phyloP scores from a whole-genome alignment of 2,888 invertebrate species.

The Saturnia japonica region DNA sequence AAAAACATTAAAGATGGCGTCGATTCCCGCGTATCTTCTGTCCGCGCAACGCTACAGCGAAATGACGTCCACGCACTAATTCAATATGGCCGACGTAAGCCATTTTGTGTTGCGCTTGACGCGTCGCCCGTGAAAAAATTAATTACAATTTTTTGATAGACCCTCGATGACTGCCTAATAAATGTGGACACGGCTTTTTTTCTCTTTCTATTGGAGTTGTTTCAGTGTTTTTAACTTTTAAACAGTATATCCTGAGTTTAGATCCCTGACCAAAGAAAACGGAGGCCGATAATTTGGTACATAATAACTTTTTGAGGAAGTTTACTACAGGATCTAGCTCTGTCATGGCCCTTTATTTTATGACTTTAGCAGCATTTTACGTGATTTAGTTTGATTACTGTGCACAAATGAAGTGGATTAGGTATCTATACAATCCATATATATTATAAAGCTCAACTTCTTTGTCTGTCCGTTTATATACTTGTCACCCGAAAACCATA shows the following conservation, averaged over 20 bases:
- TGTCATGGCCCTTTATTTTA: too few relatives aligned
- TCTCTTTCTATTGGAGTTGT: neutral
- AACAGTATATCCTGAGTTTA: neutral
- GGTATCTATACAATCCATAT: too few relatives aligned
- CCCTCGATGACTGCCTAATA: constrained; percentile 45
- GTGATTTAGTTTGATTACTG: too few relatives aligned
- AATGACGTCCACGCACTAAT: constrained; percentile 76
- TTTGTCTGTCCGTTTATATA: too few relatives aligned
- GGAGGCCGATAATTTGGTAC: too few relatives aligned
- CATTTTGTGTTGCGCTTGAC: constrained; percentile 80
- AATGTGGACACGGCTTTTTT: constrained; percentile 45
- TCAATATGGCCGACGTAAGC: constrained; percentile 80
- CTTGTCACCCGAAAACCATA: too few relatives aligned
- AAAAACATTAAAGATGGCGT: neutral
- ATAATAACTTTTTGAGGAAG: neutral
- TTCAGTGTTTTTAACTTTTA: neutral
- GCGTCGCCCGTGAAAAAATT: constrained; percentile 80
- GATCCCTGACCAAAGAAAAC: neutral
- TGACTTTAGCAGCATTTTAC: too few relatives aligned
- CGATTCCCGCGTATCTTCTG: constrained; percentile 44
- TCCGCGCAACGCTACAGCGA: constrained; percentile 47
- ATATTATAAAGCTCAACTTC: too few relatives aligned
- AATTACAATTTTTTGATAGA: constrained; percentile 79
- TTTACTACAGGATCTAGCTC: too few relatives aligned
- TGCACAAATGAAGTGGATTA: too few relatives aligned